These are phyloP conservation scores for Bryconaethiops microstoma DNA, from an alignment of 2,797 vertebrate genomes.

Conservation along the genomic window DNA sequence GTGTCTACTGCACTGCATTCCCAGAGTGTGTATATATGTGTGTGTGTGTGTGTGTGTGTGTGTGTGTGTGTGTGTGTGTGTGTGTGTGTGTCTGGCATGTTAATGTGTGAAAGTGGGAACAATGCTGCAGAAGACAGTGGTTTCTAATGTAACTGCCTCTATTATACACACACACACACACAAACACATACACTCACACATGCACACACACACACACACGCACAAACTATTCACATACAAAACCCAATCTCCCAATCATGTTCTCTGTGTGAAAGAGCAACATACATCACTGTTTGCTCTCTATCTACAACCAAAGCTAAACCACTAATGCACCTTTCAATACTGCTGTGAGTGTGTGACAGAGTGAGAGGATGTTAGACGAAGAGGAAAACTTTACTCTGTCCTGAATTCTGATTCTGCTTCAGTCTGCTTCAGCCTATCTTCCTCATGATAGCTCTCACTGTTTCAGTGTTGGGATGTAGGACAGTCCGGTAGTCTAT, in stretches of 20 bases:
- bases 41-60: conserved; percentile 38
- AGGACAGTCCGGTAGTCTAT: neutral
- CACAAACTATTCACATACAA: neutral
- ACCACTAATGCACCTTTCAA: conserved; percentile 19
- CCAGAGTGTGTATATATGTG: conserved; percentile 40
- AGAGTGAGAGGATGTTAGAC: conserved; percentile 4
- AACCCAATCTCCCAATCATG: conserved; percentile 1
- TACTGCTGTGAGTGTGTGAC: conserved; percentile 23
- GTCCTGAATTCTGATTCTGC: neutral
- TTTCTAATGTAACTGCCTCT: no score
- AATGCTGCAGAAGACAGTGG: conserved; percentile 19
- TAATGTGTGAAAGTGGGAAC: conserved; percentile 29
- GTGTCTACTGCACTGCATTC: conserved; percentile 35
- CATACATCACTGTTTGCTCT: conserved; percentile 3
- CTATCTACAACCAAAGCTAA: conserved; percentile 9
- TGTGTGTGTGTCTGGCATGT: conserved; percentile 34
- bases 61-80: conserved; percentile 28
- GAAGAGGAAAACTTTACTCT: conserved; percentile 10
- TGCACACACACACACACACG: neutral
- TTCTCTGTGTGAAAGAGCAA: conserved; percentile 6
- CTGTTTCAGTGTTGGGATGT: neutral
- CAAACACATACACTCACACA: neutral
- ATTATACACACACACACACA: conserved; percentile 12
- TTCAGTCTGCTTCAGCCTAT: neutral
- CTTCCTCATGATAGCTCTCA: neutral